Percentiles rank a stretch among this genome's conserved stretches.
phyloP scores from a whole-genome alignment of 2,797 vertebrate species.

The Thaleichthys pacificus region DNA sequence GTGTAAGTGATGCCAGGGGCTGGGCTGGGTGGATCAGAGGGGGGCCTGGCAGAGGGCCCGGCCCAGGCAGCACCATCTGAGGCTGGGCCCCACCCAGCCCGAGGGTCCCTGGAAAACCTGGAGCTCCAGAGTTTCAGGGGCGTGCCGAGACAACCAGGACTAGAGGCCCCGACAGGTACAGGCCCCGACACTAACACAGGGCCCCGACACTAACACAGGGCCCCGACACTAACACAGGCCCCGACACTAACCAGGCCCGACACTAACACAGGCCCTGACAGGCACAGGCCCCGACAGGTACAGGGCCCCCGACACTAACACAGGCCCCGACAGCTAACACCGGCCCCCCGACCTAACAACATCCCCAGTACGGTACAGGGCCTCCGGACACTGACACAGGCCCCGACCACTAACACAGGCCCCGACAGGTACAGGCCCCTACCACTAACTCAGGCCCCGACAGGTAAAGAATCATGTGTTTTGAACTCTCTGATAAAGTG shows the following conservation, averaged over 20 bases:
- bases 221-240: too few species aligned
- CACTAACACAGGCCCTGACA: conserved; percentile 40
- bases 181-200: conserved; percentile 40
- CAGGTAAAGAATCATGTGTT: too few species aligned
- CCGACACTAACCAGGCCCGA: too few species aligned
- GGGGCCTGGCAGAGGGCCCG: conserved; percentile 63
- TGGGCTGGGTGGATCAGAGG: conserved; percentile 68
- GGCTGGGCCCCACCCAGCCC: conserved; percentile 30
- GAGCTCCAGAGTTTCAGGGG: conserved; percentile 13
- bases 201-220: conserved; percentile 35
- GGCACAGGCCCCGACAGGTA: conserved; percentile 88
- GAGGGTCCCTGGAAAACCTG: conserved; percentile 47
- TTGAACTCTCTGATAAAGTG: too few species aligned
- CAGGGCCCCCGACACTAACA: conserved; percentile 87
- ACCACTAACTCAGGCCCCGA: too few species aligned
- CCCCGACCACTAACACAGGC: too few species aligned
- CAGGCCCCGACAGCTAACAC: too few species aligned
- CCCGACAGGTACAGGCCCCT: conserved; percentile 89
- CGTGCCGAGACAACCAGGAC: not conserved
- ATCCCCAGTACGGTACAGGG: too few species aligned
- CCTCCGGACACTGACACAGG: conserved; percentile 40
- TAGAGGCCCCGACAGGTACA: too few species aligned
- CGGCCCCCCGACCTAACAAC: too few species aligned
- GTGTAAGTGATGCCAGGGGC: conserved; percentile 75
- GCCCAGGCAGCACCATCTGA: conserved; percentile 62